Percentiles rank a stretch among this genome's conserved stretches.
Conservation (phyloP, 2,888 invertebrate genomes). For the Cantharis rufa region DNA sequence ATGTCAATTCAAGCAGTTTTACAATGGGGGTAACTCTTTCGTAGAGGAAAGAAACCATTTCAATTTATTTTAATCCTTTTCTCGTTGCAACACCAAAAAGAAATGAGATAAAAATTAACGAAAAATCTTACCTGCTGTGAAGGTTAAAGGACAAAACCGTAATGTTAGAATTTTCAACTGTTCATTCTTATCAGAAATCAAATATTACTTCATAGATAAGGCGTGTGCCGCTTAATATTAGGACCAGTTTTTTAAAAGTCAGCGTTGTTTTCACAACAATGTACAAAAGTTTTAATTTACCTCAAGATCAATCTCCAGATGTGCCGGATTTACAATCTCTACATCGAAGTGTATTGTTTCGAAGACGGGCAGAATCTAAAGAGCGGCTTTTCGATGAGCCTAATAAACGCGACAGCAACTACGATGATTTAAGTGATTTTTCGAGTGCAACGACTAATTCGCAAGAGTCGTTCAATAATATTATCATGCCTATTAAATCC, state of each 20-base stretch:
- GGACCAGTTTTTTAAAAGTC: not conserved
- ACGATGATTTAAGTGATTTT: slow-evolving; percentile 39
- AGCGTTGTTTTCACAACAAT: slow-evolving; percentile 1
- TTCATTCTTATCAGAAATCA: not conserved
- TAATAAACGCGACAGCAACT: slow-evolving; percentile 35
- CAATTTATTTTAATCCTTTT: not conserved
- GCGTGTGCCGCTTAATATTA: not conserved
- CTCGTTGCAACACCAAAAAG: not conserved
- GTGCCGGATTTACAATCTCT: slow-evolving; percentile 45
- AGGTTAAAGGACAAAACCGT: not conserved
- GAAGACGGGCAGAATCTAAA: slow-evolving; percentile 44
- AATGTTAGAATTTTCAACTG: not conserved
- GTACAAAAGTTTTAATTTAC: slow-evolving; percentile 18
- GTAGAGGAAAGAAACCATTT: not conserved
- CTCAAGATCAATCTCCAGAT: slow-evolving; percentile 46
- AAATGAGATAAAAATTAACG: not conserved
- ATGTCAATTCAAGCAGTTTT: too few relatives aligned
- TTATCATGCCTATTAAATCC: not conserved
- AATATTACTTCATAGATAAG: not conserved
- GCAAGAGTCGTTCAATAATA: slow-evolving; percentile 7
- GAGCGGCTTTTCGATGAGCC: slow-evolving; percentile 32
- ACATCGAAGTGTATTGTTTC: slow-evolving; percentile 43
- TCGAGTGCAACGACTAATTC: slow-evolving; percentile 6
- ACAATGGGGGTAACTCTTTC: not conserved
- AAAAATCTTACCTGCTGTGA: not conserved